Percentiles rank a stretch among this genome's conserved stretches.
These are phyloP conservation scores for Brachionus sp. DNA, from an alignment of 1,140 invertebrate species.

Conservation along the genomic window DNA sequence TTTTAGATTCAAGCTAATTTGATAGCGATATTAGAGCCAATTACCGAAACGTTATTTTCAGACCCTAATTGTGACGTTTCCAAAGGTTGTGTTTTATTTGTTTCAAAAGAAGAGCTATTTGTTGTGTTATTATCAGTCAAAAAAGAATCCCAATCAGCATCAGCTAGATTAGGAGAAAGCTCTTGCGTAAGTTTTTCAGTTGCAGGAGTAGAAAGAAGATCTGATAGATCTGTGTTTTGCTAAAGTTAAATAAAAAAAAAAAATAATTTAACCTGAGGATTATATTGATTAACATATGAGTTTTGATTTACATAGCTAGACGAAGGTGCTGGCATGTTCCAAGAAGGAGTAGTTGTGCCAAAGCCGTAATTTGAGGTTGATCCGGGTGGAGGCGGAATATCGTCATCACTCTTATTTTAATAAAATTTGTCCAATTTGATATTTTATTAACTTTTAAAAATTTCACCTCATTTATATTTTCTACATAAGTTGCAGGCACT, in stretches of 20 bases:
- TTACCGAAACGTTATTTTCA: not conserved
- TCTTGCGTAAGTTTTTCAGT: not conserved
- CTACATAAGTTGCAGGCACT: conserved; percentile 33
- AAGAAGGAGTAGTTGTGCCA: not conserved
- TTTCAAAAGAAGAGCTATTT: not conserved
- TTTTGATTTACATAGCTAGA: conserved; percentile 43
- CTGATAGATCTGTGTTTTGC: not conserved
- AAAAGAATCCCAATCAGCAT: conserved; percentile 11
- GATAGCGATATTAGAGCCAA: not conserved
- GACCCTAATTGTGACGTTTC: not conserved
- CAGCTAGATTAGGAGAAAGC: not conserved
- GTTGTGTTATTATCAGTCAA: not conserved
- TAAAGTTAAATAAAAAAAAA: not conserved
- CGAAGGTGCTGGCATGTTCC: conserved; percentile 16
- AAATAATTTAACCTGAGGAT: conserved; percentile 17
- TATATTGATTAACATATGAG: conserved; percentile 27
- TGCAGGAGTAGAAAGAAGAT: not conserved
- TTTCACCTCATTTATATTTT: conserved; percentile 9
- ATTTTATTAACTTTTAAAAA: not conserved
- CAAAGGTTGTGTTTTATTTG: not conserved
- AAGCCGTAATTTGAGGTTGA: not conserved
- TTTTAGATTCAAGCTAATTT: not conserved
- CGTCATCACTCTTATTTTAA: conserved; percentile 37
- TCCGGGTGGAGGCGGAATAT: conserved; percentile 40
- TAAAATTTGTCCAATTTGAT: not conserved